phyloP scores from a whole-genome alignment of 1,140 invertebrate species.

The Lasioglossum albipes region DNA sequence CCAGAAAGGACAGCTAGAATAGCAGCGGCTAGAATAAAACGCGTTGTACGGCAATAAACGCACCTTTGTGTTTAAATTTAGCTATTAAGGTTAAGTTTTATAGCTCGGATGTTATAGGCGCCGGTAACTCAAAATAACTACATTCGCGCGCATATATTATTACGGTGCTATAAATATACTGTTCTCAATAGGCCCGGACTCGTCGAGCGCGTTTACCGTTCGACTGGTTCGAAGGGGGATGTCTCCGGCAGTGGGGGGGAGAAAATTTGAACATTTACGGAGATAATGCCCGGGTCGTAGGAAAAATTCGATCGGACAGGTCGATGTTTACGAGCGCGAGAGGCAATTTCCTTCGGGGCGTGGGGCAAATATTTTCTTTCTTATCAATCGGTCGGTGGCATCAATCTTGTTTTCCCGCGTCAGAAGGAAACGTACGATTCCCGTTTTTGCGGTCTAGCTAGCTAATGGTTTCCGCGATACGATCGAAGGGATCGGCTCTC shows the following conservation, averaged over 20 bases:
- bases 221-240: too few species aligned
- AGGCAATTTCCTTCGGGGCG: conserved; percentile 21
- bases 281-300: too few species aligned
- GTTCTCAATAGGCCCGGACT: background rate
- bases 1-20: background rate
- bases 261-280: too few species aligned
- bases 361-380: conserved; percentile 49
- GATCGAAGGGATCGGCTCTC: conserved; percentile 56
- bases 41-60: background rate
- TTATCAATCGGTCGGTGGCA: conserved; percentile 56
- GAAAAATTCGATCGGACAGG: too few species aligned
- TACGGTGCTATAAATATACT: background rate
- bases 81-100: conserved; percentile 23
- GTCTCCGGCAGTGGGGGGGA: too few species aligned
- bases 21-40: background rate
- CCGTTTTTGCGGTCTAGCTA: conserved; percentile 48
- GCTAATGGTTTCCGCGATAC: conserved; percentile 66
- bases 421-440: conserved; percentile 33
- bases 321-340: conserved; percentile 18
- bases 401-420: conserved; percentile 52
- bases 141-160: conserved; percentile 1
- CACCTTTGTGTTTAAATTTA: conserved; percentile 20
- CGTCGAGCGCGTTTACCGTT: too few species aligned
- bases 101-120: background rate
- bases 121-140: conserved; percentile 6